These are phyloP conservation scores for Apostichopus japonicus DNA, from an alignment of 35 echinoderm and acorn worm species.

Conservation along the genomic window DNA sequence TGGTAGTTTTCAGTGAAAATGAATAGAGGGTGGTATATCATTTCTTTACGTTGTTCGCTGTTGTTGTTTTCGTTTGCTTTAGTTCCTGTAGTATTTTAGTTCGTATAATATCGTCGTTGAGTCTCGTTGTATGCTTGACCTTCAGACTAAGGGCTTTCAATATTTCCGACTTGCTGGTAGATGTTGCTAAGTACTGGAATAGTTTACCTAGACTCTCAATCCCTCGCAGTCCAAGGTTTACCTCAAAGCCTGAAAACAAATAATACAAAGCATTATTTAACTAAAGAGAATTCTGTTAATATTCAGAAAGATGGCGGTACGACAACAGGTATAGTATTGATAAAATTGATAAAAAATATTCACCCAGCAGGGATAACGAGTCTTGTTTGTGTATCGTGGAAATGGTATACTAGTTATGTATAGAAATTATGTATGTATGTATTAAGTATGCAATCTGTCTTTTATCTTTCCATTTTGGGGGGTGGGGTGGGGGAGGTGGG, in stretches of 20 bases:
- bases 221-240: slow-evolving; percentile 83
- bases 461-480: no score
- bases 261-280: background rate
- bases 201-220: slow-evolving; percentile 77
- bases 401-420: no score
- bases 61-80: background rate
- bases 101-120: slow-evolving; percentile 79
- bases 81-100: slow-evolving; percentile 25
- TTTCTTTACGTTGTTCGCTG: background rate
- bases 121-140: slow-evolving; percentile 67
- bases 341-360: no score
- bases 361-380: no score
- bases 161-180: slow-evolving; percentile 61
- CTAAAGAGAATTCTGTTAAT: background rate
- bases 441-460: no score
- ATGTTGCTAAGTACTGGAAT: slow-evolving; percentile 60
- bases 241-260: slow-evolving; percentile 79
- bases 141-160: slow-evolving; percentile 80
- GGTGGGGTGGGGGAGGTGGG: no score
- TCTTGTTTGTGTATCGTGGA: no score
- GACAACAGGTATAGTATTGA: background rate
- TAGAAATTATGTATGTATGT: no score
- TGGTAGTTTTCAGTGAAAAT: no score
- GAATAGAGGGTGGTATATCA: background rate
- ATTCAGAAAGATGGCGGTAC: background rate